phyloP scores from a whole-genome alignment of 2,888 invertebrate species.

The Chrysomela aeneicollis region DNA sequence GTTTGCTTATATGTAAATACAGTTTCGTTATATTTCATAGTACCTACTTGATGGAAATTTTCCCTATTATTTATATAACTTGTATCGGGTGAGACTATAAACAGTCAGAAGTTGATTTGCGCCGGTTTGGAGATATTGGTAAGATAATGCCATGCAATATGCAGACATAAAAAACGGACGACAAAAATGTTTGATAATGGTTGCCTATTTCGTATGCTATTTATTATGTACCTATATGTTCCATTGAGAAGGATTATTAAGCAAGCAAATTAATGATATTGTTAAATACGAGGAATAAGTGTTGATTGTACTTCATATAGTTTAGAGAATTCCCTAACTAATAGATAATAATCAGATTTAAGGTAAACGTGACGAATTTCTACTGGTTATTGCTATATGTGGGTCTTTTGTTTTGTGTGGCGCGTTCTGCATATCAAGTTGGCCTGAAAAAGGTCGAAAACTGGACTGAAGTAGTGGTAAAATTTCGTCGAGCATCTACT shows the following conservation, averaged over 20 bases:
- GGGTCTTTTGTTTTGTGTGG: conserved; percentile 40
- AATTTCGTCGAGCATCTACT: conserved; percentile 21
- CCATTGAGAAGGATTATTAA: conserved; percentile 48
- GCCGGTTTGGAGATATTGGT: no score
- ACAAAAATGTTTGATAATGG: background rate
- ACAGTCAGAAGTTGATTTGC: conserved; percentile 31
- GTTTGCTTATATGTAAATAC: conserved; percentile 54
- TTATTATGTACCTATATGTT: conserved; percentile 55
- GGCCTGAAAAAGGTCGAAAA: conserved; percentile 15
- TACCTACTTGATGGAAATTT: conserved; percentile 30
- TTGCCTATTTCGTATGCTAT: background rate
- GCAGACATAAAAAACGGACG: background rate
- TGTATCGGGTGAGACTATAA: background rate
- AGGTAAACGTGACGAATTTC: conserved; percentile 35
- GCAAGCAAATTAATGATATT: conserved; percentile 55
- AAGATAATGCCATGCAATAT: no score
- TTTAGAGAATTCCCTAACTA: conserved; percentile 59
- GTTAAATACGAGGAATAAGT: conserved; percentile 62
- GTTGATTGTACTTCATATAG: conserved; percentile 65
- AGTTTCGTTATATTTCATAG: conserved; percentile 51
- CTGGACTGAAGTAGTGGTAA: conserved; percentile 28
- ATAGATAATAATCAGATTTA: conserved; percentile 42
- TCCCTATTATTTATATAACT: conserved; percentile 29
- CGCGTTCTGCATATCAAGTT: conserved; percentile 47
- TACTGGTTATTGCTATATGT: conserved; percentile 33